These are phyloP conservation scores for Tenthredo distinguenda DNA, from an alignment of 2,888 invertebrate genomes.

Conservation along the genomic window DNA sequence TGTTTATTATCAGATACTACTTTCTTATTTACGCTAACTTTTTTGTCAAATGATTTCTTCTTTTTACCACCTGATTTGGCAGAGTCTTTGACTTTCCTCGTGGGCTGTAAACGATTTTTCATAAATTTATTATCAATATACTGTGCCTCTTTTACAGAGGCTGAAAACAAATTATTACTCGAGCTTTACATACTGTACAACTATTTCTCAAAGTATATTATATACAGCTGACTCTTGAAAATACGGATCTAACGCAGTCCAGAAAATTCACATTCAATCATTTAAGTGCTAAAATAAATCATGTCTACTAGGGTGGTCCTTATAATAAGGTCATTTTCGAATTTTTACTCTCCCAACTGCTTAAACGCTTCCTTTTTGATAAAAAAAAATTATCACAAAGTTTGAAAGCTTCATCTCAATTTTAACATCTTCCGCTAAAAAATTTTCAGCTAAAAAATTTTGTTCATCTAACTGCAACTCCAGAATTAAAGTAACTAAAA, in stretches of 20 bases:
- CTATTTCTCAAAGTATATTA: background rate
- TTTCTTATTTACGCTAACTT: background rate
- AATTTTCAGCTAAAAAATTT: too few relatives aligned
- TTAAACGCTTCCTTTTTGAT: too few relatives aligned
- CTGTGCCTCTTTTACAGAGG: background rate
- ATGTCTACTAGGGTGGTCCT: background rate
- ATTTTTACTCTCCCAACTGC: too few relatives aligned
- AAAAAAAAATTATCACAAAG: too few relatives aligned
- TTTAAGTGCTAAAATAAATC: background rate
- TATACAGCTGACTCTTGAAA: background rate
- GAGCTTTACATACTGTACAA: background rate
- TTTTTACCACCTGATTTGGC: background rate
- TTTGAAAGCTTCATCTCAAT: too few relatives aligned
- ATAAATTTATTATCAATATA: background rate
- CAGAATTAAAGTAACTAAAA: too few relatives aligned
- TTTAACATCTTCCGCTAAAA: too few relatives aligned
- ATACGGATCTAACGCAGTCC: background rate
- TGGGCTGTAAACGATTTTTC: slow-evolving; percentile 26
- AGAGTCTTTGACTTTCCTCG: background rate
- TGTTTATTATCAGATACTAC: background rate
- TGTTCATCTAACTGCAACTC: too few relatives aligned
- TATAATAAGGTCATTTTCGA: too few relatives aligned
- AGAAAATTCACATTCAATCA: slow-evolving; percentile 20
- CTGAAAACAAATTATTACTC: background rate
- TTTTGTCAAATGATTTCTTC: background rate